Conservation (phyloP, 2,113 vertebrate species). For the Fulica atra region DNA sequence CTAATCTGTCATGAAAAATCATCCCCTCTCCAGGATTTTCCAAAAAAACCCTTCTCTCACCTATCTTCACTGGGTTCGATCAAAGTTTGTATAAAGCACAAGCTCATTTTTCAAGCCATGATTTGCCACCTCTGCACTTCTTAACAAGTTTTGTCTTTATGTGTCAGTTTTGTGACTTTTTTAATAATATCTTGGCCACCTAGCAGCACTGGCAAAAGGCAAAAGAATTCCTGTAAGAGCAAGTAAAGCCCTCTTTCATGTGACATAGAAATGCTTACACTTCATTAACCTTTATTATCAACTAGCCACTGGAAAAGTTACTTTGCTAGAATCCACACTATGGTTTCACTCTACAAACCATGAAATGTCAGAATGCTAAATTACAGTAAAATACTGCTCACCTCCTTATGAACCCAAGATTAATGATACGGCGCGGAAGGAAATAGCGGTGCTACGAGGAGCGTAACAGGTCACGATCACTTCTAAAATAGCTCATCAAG, state of each 20-base stretch:
- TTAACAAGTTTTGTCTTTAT: background rate
- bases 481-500: constrained; percentile 23
- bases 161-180: background rate
- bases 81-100: background rate
- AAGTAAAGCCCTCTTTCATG: background rate
- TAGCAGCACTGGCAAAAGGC: background rate
- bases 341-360: constrained; percentile 42
- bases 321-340: constrained; percentile 32
- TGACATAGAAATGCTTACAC: constrained; percentile 7
- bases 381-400: constrained; percentile 55
- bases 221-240: constrained; percentile 18
- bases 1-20: background rate
- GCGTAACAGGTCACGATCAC: background rate
- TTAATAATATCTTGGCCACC: background rate
- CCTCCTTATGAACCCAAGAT: constrained; percentile 67
- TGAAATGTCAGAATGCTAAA: constrained; percentile 32
- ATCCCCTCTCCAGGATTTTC: background rate
- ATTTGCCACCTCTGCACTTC: background rate
- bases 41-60: background rate
- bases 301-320: constrained; percentile 54
- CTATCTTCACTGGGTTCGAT: background rate
- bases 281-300: constrained; percentile 53
- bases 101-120: background rate
- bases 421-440: constrained; percentile 25
- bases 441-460: background rate